phyloP scores from a whole-genome alignment of 2,113 vertebrate genomes.

The Dicaeum eximium region DNA sequence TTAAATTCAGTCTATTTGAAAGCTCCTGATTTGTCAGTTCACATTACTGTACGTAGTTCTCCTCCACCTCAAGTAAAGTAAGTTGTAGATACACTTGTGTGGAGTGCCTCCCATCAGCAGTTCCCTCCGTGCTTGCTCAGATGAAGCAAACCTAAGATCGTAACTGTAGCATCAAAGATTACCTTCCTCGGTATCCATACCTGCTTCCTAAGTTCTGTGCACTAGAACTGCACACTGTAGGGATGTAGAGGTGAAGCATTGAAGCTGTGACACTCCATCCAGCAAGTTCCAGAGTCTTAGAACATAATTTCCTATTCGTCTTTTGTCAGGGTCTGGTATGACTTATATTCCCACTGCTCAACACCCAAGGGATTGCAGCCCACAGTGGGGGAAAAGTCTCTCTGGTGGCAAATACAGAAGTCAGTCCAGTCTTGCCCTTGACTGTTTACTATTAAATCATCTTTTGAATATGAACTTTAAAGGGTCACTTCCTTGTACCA shows the following conservation, averaged over 20 bases:
- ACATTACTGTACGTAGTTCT: not conserved
- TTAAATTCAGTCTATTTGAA: not conserved
- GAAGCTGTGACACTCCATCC: not conserved
- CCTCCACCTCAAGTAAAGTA: not conserved
- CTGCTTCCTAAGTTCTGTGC: not conserved
- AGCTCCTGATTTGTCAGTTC: not conserved
- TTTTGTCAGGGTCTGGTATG: not conserved
- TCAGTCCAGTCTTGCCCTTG: not conserved
- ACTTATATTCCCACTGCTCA: not conserved
- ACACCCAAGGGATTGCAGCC: not conserved
- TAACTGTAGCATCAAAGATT: not conserved
- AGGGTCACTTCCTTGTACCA: not conserved
- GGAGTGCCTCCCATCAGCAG: not conserved
- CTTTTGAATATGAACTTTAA: not conserved
- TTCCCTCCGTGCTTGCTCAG: not conserved
- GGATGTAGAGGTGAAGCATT: not conserved
- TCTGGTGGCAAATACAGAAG: no score
- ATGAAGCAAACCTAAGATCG: not conserved
- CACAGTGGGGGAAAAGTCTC: not conserved
- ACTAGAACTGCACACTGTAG: not conserved
- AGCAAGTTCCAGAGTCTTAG: not conserved
- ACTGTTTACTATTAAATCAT: not conserved
- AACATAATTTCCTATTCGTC: not conserved
- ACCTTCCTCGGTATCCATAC: not conserved
- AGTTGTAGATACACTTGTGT: not conserved